phyloP scores from a whole-genome alignment of 1,140 invertebrate species.

The Drosophila orena region DNA sequence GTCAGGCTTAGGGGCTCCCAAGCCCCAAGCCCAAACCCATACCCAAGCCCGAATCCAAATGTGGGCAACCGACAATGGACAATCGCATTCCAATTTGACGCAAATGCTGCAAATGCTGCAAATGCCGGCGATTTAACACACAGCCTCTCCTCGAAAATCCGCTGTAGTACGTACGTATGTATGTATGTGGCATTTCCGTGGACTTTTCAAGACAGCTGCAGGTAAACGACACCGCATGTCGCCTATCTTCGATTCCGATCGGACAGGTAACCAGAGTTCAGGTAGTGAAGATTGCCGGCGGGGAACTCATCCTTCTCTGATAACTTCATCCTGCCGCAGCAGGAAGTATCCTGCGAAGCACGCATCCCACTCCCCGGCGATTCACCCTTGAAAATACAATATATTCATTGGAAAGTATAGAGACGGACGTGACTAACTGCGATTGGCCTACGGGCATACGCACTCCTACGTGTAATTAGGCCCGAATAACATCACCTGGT shows the following conservation, averaged over 20 bases:
- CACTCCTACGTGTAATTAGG: slow-evolving; percentile 40
- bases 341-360: slow-evolving; percentile 64
- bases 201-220: slow-evolving; percentile 50
- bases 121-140: background rate
- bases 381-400: slow-evolving; percentile 3
- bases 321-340: slow-evolving; percentile 63
- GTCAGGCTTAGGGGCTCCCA: slow-evolving; percentile 39
- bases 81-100: slow-evolving; percentile 48
- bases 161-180: no score
- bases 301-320: slow-evolving; percentile 5
- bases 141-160: background rate
- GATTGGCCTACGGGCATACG: slow-evolving; percentile 48
- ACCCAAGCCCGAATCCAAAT: no score
- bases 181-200: background rate
- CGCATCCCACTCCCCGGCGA: slow-evolving; percentile 5
- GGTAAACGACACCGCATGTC: slow-evolving; percentile 69
- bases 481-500: slow-evolving; percentile 24
- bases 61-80: slow-evolving; percentile 12
- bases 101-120: slow-evolving; percentile 6
- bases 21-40: no score
- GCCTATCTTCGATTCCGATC: slow-evolving; percentile 69
- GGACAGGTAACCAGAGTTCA: slow-evolving; percentile 71
- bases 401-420: background rate
- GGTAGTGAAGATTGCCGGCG: slow-evolving; percentile 18
- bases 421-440: slow-evolving; percentile 38